A percentile compares a stretch with the other conserved stretches of the same genome.
phyloP scores from a whole-genome alignment of 2,888 invertebrate genomes.

The Phortica magna region DNA sequence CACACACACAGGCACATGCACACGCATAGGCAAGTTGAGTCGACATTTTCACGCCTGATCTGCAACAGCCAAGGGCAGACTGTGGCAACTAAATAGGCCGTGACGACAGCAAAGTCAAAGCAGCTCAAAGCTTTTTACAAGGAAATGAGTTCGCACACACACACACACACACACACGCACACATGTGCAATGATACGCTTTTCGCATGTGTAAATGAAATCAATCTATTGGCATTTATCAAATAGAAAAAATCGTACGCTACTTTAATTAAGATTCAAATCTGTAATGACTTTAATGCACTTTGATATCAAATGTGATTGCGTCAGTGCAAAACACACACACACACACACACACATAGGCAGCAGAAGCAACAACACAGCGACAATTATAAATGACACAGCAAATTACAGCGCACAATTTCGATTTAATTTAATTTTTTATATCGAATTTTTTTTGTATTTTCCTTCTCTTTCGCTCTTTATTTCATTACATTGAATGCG shows the following conservation, averaged over 20 bases:
- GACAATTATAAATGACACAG: slow-evolving; percentile 6
- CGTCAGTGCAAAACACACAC: background rate
- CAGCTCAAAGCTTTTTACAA: background rate
- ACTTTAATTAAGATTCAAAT: background rate
- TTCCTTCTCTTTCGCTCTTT: background rate
- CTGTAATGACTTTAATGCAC: background rate
- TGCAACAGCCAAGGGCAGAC: slow-evolving; percentile 55
- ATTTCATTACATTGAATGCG: no score
- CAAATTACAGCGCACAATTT: background rate
- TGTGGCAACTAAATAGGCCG: slow-evolving; percentile 40
- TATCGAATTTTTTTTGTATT: slow-evolving; percentile 2
- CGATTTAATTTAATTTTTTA: background rate
- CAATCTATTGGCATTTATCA: background rate
- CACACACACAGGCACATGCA: slow-evolving; percentile 29
- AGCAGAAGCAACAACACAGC: no score
- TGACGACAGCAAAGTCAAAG: slow-evolving; percentile 38
- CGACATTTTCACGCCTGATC: slow-evolving; percentile 65
- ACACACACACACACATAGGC: background rate
- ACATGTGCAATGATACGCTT: no score
- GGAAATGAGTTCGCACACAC: no score
- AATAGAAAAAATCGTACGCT: background rate
- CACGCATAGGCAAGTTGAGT: slow-evolving; percentile 14
- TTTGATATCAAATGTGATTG: background rate
- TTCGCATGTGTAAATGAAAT: background rate
- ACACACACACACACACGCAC: no score